phyloP scores from a whole-genome alignment of 2,888 invertebrate species.

The Petrophora chlorosata region DNA sequence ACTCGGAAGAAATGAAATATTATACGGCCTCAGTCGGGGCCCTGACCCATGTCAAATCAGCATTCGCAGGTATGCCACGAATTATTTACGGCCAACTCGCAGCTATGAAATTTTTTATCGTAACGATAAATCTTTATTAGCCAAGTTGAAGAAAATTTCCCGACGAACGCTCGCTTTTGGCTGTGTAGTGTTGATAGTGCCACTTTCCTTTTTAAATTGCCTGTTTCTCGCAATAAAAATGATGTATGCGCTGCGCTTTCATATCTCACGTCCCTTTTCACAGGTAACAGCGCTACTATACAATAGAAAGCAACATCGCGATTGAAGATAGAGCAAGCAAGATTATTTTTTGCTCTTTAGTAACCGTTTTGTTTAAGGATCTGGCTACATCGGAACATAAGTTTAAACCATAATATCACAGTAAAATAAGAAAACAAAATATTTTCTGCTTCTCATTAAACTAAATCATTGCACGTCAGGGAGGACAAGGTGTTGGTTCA shows the following conservation, averaged over 20 bases:
- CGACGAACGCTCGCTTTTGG: conserved; percentile 34
- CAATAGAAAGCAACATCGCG: too few species aligned
- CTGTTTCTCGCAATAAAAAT: conserved; percentile 20
- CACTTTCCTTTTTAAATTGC: conserved; percentile 20
- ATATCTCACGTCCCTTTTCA: not conserved
- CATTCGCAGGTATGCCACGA: conserved; percentile 79
- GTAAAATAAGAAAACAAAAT: too few species aligned
- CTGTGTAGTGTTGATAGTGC: conserved; percentile 28
- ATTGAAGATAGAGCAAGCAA: too few species aligned
- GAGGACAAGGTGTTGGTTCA: too few species aligned
- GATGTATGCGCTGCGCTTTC: conserved; percentile 7
- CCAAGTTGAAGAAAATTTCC: conserved; percentile 57
- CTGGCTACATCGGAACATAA: too few species aligned
- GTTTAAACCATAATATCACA: too few species aligned
- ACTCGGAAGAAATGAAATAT: conserved; percentile 75
- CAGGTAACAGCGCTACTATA: too few species aligned
- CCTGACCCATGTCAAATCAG: conserved; percentile 81
- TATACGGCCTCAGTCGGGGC: conserved; percentile 59
- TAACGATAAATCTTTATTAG: conserved; percentile 77
- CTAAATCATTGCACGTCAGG: too few species aligned
- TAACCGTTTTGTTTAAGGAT: too few species aligned
- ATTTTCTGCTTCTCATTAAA: too few species aligned
- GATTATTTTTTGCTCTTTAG: too few species aligned
- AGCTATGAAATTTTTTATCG: conserved; percentile 77
- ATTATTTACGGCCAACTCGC: conserved; percentile 77